A percentile compares a stretch with the other conserved stretches of the same genome.
These are phyloP conservation scores for Polietes domitor DNA, from an alignment of 2,888 invertebrate genomes.

Conservation along the genomic window DNA sequence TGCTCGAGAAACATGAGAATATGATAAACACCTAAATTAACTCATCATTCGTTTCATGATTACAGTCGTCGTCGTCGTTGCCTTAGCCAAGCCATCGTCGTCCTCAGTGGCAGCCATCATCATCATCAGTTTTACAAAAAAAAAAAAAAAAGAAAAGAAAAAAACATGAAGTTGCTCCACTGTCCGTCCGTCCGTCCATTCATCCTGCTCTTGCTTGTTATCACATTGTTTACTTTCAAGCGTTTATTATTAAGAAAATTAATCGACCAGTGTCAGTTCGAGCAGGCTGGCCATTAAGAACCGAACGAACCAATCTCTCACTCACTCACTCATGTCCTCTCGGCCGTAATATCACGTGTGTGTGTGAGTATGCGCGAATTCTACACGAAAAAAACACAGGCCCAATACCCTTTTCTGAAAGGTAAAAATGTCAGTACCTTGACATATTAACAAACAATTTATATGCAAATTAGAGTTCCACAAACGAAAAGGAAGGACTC, in stretches of 20 bases:
- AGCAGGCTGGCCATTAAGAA: neutral
- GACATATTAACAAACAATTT: constrained; percentile 81
- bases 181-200: neutral
- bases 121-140: constrained; percentile 26
- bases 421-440: constrained; percentile 65
- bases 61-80: constrained; percentile 42
- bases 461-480: constrained; percentile 79
- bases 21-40: constrained; percentile 66
- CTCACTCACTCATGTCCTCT: neutral
- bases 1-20: constrained; percentile 40
- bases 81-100: too few relatives aligned
- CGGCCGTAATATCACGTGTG: too few relatives aligned
- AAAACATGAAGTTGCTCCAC: neutral
- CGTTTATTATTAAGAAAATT: constrained; percentile 63
- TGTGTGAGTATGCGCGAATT: too few relatives aligned
- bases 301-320: neutral
- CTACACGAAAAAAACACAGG: neutral
- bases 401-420: constrained; percentile 37
- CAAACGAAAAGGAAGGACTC: neutral
- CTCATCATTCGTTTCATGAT: constrained; percentile 66
- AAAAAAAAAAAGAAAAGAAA: neutral
- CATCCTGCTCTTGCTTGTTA: constrained; percentile 47
- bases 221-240: constrained; percentile 59
- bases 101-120: constrained; percentile 53
- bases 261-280: constrained; percentile 29